Conservation (phyloP, 2,113 vertebrate species). For the Podocnemis expansa region DNA sequence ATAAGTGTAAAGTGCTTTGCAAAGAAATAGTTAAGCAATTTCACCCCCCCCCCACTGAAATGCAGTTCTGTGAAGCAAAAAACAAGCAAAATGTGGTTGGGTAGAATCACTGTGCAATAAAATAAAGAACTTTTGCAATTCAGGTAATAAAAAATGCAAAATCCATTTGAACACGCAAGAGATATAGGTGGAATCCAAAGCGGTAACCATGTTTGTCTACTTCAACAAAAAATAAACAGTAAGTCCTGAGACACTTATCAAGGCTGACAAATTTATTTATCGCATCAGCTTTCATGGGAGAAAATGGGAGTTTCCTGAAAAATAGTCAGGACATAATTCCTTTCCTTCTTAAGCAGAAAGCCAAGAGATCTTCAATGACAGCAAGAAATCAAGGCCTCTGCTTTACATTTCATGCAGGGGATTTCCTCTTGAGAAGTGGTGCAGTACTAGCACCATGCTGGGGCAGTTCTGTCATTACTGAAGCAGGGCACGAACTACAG, state of each 20-base stretch:
- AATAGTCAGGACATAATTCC: background rate
- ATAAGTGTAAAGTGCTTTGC: too few species aligned
- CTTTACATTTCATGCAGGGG: background rate
- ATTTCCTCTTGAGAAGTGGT: slow-evolving; percentile 18
- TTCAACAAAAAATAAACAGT: too few species aligned
- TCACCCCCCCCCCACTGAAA: background rate
- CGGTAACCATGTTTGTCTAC: too few species aligned
- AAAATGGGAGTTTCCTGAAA: background rate
- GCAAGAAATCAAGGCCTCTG: background rate
- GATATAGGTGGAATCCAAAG: background rate
- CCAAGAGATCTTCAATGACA: background rate
- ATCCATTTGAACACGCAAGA: background rate
- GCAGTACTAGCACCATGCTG: background rate
- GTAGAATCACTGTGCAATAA: background rate
- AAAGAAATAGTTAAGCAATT: background rate
- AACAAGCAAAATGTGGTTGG: background rate
- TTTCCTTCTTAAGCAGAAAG: background rate
- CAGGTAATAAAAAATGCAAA: background rate
- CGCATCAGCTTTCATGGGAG: too few species aligned
- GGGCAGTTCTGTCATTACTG: background rate
- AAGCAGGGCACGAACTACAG: background rate
- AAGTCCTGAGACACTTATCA: too few species aligned
- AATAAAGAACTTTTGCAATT: background rate
- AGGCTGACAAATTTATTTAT: too few species aligned
- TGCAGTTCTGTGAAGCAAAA: background rate